These are phyloP conservation scores for Maniola hyperantus DNA, from an alignment of 2,888 invertebrate genomes.

Conservation along the genomic window DNA sequence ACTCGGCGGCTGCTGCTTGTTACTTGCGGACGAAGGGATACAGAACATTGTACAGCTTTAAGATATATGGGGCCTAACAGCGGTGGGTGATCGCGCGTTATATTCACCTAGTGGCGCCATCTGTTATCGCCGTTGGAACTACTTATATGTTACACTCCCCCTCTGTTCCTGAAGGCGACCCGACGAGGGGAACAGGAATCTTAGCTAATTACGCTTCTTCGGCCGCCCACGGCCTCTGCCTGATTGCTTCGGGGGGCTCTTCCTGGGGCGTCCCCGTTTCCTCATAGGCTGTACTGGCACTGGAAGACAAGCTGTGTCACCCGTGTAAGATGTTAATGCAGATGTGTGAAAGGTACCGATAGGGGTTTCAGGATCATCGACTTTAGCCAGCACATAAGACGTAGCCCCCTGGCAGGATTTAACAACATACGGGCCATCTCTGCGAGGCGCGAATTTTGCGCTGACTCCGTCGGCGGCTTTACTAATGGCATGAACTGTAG, in stretches of 20 bases:
- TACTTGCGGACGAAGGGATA: too few relatives aligned
- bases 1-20: too few relatives aligned
- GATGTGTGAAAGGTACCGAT: not conserved
- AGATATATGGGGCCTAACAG: too few relatives aligned
- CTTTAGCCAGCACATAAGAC: not conserved
- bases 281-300: not conserved
- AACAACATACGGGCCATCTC: constrained; percentile 26
- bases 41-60: too few relatives aligned
- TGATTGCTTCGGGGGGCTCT: not conserved
- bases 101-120: too few relatives aligned
- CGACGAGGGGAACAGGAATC: constrained; percentile 1
- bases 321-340: not conserved
- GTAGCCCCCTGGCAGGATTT: not conserved
- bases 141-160: not conserved
- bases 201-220: not conserved
- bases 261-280: not conserved
- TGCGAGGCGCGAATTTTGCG: not conserved
- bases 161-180: too few relatives aligned
- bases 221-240: not conserved
- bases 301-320: not conserved
- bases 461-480: not conserved
- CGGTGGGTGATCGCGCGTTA: too few relatives aligned
- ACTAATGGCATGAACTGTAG: not conserved
- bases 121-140: not conserved
- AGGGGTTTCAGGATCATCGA: not conserved